Evolutionary conservation across 2,888 invertebrate species (phyloP), one percentile per base, ranked within the genome.

Genomic region (Bhutanitis thaidina): DNA sequence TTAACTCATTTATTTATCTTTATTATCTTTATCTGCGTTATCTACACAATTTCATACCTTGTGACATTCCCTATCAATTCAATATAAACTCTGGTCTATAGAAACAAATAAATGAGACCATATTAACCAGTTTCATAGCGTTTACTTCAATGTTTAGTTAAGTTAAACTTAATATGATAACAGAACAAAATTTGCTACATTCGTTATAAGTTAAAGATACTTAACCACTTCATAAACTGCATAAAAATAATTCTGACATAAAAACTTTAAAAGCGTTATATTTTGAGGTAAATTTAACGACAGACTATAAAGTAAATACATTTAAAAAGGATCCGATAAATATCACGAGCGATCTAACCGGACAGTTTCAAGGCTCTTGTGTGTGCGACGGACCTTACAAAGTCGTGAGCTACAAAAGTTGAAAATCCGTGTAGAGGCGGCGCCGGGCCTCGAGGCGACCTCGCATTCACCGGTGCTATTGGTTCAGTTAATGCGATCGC

Each of bases 401-500:
- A 55, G 55, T 56, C 55, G 55, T 55, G 55, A 54, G 50, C 54
- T 49, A 34, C 48, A 40, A 49, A 49, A 40, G 51, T 41, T 41
- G 37, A 32, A 49, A 41, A 43, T 49, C 49, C 36, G 60, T 60
- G 65, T 40, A 45, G 45, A 51, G 51, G 51, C 51, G 51, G 51
- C 51, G 65, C 55, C 63, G 71, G 75, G 74, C 78, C 76, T 80
- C 76, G 75, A 56, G 55, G 47, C 79, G 84, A 77, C 85, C 86
- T 86, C 82, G 78, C 85, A 76, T 85, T 86, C 86, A 83, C 87
- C 74, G 71, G 67, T 72, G 72, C 79, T 61, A 84, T 83, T 85
- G 83, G 83, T 69, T 75, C 71, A 63, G 77, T 73, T 77, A 72
- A 78, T 71, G 71, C 77, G 76, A 76, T 78, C 79, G 71, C 76